These are phyloP conservation scores for Oryzias curvinotus DNA, from an alignment of 2,113 vertebrate genomes.

Conservation along the genomic window DNA sequence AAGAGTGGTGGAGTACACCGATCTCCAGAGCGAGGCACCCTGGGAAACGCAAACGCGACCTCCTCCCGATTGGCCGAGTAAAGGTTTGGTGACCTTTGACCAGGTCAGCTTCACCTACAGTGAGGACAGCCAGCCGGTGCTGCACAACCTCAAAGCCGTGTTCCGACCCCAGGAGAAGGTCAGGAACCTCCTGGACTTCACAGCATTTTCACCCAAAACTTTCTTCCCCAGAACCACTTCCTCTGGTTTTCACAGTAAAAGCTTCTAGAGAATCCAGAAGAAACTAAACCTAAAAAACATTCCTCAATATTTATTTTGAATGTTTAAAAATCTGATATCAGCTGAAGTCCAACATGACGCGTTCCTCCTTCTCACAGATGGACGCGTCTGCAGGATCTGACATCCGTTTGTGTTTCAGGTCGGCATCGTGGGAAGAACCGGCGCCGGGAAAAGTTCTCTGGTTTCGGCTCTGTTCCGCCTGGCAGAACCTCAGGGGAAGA, in stretches of 20 bases:
- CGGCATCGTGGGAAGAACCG: conserved; percentile 92
- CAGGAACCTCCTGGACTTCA: too few species aligned
- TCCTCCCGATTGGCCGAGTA: conserved; percentile 84
- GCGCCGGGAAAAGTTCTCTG: conserved; percentile 95
- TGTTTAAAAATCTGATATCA: too few species aligned
- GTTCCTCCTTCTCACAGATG: neutral
- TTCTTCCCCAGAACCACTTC: too few species aligned
- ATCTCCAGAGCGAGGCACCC: conserved; percentile 90
- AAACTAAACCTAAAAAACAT: too few species aligned
- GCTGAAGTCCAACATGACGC: neutral
- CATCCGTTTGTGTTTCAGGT: conserved; percentile 70
- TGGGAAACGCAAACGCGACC: conserved; percentile 87
- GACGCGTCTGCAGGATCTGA: neutral
- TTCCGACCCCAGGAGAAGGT: conserved; percentile 92
- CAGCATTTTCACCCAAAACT: too few species aligned
- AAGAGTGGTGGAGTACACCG: conserved; percentile 90
- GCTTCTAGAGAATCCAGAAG: too few species aligned
- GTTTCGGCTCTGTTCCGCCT: conserved; percentile 93
- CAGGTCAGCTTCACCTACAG: conserved; percentile 89
- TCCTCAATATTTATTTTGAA: too few species aligned
- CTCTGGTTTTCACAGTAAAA: too few species aligned
- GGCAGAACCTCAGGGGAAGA: conserved; percentile 89
- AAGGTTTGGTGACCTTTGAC: conserved; percentile 88
- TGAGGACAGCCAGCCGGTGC: conserved; percentile 80
- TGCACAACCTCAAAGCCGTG: conserved; percentile 83